Base-by-base conservation (phyloP, 1,140 invertebrate genomes). In the Leptopilina boulardi region DNA sequence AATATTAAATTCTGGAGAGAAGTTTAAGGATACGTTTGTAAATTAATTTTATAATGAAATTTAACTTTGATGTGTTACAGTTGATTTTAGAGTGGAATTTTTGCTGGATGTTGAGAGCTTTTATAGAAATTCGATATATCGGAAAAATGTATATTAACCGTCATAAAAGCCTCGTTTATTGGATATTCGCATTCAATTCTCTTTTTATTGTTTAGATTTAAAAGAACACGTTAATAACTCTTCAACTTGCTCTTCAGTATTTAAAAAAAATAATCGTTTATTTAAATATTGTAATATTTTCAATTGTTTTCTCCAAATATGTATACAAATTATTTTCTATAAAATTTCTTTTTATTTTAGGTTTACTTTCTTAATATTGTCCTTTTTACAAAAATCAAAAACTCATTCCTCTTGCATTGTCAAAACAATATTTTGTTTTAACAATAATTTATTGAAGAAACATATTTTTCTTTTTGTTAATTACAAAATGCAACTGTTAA, bases 51-150 rank as follows among this genome's bases (percentile, higher is more conserved):
- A 66, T 66, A 66, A 15, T 30, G 1, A 26, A 6, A 66, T 11
- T 30, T 26, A 26, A 26, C 4, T 66, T 66, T 23, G 23, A 66
- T 66, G 11, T 66, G 23, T 30, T 66, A 66, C 15, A 66, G 21
- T 66, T 66, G 23, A 30, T 21, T 66, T 66, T 30, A 13, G n/a
- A n/a, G 1, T 66, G 23, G 56, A 23, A 66, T 66, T 66, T 30
- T 10, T 66, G 11, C 56, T 23, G 56, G 21, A 66, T 30, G 54
- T 59, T 3, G 2, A 19, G 2, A 19, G 6, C 21, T 59, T 23
- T 59, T 59, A 59, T 59, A 10, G 54, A 23, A 59, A 59, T 59
- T 8, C 54, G 54, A 59, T 59, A 59, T 59, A 59, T 59, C 10
- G 54, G 54, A 10, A 59, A 59, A 59, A 59, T 59, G 19, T 23